A percentile compares a stretch with the other conserved stretches of the same genome.
Conservation (phyloP, 2,888 invertebrate species). For the Cloeon dipterum region DNA sequence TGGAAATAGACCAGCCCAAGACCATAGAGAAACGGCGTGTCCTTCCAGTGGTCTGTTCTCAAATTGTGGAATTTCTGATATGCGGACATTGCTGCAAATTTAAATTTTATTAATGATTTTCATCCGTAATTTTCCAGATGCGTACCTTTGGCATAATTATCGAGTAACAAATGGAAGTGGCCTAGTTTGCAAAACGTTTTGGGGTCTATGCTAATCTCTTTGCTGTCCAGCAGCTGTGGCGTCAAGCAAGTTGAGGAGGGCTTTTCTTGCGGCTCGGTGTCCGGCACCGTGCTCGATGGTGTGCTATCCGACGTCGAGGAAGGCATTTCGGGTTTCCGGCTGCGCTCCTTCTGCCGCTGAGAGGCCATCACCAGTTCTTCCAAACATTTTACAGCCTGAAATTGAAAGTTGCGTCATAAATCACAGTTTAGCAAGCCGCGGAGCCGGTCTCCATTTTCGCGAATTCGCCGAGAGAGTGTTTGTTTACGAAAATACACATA, state of each 20-base stretch:
- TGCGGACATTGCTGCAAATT: constrained; percentile 76
- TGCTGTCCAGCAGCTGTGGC: constrained; percentile 3
- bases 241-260: background rate
- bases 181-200: constrained; percentile 87
- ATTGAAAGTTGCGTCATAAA: no score
- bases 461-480: no score
- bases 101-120: constrained; percentile 11
- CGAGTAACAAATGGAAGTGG: constrained; percentile 79
- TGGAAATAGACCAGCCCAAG: constrained; percentile 91
- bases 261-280: background rate
- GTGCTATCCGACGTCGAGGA: background rate
- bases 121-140: constrained; percentile 3
- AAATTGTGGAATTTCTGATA: constrained; percentile 77
- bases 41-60: constrained; percentile 65
- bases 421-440: constrained; percentile 6
- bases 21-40: constrained; percentile 80
- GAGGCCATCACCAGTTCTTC: constrained; percentile 69
- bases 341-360: constrained; percentile 29
- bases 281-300: background rate
- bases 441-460: no score
- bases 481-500: no score
- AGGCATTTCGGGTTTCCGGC: background rate
- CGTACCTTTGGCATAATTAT: constrained; percentile 85
- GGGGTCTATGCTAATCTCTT: constrained; percentile 60
- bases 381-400: constrained; percentile 55